A percentile compares a stretch with the other conserved stretches of the same genome.
These are phyloP conservation scores for Thomomys bottae DNA, from an alignment of 2,113 vertebrate genomes.

Conservation along the genomic window DNA sequence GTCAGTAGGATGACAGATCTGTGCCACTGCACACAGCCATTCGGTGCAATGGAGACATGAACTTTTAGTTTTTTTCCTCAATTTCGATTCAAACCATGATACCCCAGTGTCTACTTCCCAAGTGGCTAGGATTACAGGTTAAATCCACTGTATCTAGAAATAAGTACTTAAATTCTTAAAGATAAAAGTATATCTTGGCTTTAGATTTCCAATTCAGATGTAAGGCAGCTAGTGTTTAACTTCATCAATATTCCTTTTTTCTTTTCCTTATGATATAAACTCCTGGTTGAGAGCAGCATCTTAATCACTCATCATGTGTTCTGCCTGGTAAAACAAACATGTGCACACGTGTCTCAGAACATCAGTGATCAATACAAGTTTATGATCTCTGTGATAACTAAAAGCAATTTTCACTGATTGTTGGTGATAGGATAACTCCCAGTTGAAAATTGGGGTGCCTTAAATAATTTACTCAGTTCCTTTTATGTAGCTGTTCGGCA, in stretches of 20 bases:
- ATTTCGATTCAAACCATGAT: too few species aligned
- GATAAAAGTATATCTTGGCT: conserved; percentile 12
- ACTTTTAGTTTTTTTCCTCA: too few species aligned
- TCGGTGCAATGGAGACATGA: too few species aligned
- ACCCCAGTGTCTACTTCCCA: too few species aligned
- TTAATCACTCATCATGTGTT: background rate
- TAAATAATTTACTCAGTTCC: conserved; percentile 14
- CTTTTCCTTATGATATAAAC: background rate
- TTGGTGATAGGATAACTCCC: background rate
- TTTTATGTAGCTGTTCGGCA: background rate
- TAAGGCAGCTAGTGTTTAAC: background rate
- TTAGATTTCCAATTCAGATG: conserved; percentile 16
- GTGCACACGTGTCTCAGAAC: background rate
- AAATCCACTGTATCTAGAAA: too few species aligned
- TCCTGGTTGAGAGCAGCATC: background rate
- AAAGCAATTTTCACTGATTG: conserved; percentile 8
- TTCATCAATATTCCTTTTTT: background rate
- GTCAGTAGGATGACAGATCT: too few species aligned
- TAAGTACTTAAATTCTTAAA: background rate
- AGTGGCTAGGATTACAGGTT: too few species aligned
- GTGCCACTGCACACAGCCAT: too few species aligned
- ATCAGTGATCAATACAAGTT: background rate
- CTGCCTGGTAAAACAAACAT: background rate
- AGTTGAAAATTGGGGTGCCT: conserved; percentile 6
- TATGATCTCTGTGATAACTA: background rate